Evolutionary conservation across 2,113 vertebrate species (phyloP).

Genomic region (Scomber scombrus): DNA sequence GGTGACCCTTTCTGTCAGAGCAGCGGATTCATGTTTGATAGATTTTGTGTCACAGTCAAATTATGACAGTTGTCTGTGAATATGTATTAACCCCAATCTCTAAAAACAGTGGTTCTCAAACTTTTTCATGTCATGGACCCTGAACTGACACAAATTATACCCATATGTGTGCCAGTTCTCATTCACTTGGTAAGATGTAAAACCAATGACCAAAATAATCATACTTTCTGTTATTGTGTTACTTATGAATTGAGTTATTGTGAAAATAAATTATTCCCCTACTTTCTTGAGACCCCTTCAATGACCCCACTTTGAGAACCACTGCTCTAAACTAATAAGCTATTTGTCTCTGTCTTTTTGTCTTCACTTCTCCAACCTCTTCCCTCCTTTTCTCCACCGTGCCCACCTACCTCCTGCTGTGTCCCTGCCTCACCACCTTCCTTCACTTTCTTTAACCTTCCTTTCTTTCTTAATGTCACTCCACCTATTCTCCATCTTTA

Average conservation of each 20-base stretch:
- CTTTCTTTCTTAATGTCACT: conserved; percentile 21
- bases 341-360: conserved; percentile 34
- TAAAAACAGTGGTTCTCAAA: neutral
- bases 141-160: no score
- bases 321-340: conserved; percentile 40
- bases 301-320: neutral
- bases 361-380: conserved; percentile 5
- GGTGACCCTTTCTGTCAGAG: neutral
- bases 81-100: conserved; percentile 27
- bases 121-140: no score
- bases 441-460: neutral
- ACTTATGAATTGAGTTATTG: no score
- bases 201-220: no score
- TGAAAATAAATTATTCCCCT: no score
- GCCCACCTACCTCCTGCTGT: neutral
- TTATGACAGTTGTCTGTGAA: conserved; percentile 18
- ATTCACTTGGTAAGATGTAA: no score
- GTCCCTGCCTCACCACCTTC: conserved; percentile 13
- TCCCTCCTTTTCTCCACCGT: neutral
- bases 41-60: neutral
- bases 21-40: conserved; percentile 9
- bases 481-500: neutral
- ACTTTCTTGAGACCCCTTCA: no score
- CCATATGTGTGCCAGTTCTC: no score
- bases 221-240: no score